Base-by-base conservation (phyloP, 2,797 vertebrate genomes). In the Anguilla marmorata region DNA sequence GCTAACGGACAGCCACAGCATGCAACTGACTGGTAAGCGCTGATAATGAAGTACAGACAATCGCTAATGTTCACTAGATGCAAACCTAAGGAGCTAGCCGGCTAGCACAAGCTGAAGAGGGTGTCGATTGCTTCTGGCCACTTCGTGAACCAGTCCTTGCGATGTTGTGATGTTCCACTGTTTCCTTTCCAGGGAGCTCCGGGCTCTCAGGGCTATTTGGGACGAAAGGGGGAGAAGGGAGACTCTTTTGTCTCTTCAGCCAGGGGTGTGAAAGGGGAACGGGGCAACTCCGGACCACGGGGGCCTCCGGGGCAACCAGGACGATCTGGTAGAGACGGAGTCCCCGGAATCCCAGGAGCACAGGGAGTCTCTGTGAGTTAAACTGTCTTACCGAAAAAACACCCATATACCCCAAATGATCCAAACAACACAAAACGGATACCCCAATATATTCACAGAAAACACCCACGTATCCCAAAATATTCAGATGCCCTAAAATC, bases 211-310 rank as follows among this genome's bases (percentile, higher is more conserved):
- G 98, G 98, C 21, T 89, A 87, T 89, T 74, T 86, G 33, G 98
- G 98, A 1, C 89, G 85, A 9, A 99, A 98, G 90, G 98, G 98
- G 91, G 94, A 97, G 90, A 98, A 98, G 89, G 98, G 98, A 0
- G 92, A 93, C 0, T 54, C 96, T 0, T 95, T 88, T 85, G 92
- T 95, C 86, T 89, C 93, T 41, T 4, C 74, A 45, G 37, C 3
- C 14, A 76, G 69, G 45, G 96, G 96, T 2, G 86, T 91, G 9
- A 97, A 96, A 85, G 98, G 98, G 45, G 96, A 97, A n/a, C 94
- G 89, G 0, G 98, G 98, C 54, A 84, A 79, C 0, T 14, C 88
- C 60, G 97, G 96, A 1, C 94, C 90, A 84, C 91, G 94, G 88
- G 98, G 98, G 58, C 95, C 96, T 24, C 94, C 92, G 0, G 98